Evolutionary conservation across 2,113 vertebrate species (phyloP).

Genomic region (Bungarus multicinctus): DNA sequence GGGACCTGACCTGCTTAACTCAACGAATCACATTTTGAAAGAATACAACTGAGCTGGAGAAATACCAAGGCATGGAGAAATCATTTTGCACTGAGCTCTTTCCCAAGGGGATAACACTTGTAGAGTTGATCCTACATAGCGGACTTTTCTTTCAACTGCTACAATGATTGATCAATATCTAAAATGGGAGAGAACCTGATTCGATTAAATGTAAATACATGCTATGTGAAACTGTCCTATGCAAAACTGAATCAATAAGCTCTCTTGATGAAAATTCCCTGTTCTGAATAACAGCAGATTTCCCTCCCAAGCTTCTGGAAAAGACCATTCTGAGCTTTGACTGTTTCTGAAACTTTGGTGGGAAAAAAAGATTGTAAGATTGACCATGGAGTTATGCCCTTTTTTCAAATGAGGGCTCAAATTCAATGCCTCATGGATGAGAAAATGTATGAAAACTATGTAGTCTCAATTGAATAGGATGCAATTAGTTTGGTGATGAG

Average conservation of each 20-base stretch:
- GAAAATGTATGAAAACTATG: background rate
- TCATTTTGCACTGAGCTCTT: background rate
- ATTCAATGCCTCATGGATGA: background rate
- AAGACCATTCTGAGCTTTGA: background rate
- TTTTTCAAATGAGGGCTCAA: background rate
- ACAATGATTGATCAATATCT: background rate
- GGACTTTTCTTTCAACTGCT: constrained; percentile 17
- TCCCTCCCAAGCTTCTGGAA: background rate
- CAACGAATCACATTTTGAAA: constrained; percentile 18
- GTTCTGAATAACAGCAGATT: background rate
- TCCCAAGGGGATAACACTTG: constrained; percentile 12
- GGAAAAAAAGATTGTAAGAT: too few species aligned
- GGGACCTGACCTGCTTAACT: constrained; percentile 46
- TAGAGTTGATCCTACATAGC: background rate
- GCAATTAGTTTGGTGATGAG: background rate
- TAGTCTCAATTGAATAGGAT: background rate
- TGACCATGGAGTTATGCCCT: background rate
- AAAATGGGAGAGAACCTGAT: background rate
- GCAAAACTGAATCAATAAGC: background rate
- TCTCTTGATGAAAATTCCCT: background rate
- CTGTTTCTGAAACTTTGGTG: too few species aligned
- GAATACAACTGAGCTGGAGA: constrained; percentile 38
- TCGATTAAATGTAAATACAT: background rate
- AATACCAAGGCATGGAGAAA: constrained; percentile 19
- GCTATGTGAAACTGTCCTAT: background rate